Percentiles rank a stretch among this genome's conserved stretches.
phyloP scores from a whole-genome alignment of 1,140 invertebrate species.

The Colletes latitarsis region DNA sequence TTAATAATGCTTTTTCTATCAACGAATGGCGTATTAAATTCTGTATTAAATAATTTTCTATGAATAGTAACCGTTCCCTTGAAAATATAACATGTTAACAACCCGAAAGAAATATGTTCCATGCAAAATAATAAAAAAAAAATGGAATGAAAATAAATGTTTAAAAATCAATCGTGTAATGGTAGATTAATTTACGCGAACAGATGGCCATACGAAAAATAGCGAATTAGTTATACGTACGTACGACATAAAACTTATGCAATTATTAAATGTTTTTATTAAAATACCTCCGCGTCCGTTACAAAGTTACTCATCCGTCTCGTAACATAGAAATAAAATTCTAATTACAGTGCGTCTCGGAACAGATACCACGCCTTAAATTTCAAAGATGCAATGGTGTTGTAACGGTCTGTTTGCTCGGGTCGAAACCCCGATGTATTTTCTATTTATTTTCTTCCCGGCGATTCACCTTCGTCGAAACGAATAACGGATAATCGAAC shows the following conservation, averaged over 20 bases:
- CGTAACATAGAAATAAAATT: slow-evolving; percentile 29
- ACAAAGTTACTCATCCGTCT: slow-evolving; percentile 31
- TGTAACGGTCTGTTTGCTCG: slow-evolving; percentile 26
- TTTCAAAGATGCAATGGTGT: slow-evolving; percentile 40
- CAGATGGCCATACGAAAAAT: too few relatives aligned
- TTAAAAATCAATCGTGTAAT: too few relatives aligned
- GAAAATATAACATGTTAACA: too few relatives aligned
- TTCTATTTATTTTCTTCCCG: slow-evolving; percentile 31
- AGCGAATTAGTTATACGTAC: background rate
- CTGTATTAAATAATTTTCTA: too few relatives aligned
- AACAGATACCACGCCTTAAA: slow-evolving; percentile 43
- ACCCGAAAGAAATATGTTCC: too few relatives aligned
- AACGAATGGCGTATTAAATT: background rate
- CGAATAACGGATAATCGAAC: slow-evolving; percentile 18
- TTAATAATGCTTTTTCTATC: background rate
- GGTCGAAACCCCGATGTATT: slow-evolving; percentile 17
- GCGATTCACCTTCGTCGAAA: slow-evolving; percentile 17
- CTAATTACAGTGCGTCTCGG: slow-evolving; percentile 33
- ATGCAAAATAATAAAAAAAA: too few relatives aligned
- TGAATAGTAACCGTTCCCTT: too few relatives aligned
- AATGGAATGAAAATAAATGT: too few relatives aligned
- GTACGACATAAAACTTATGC: background rate
- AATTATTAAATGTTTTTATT: slow-evolving; percentile 7
- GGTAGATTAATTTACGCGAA: too few relatives aligned
- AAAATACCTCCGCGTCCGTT: background rate